Base-by-base conservation (phyloP, 2,888 invertebrate species). In the Heliconius aoede region DNA sequence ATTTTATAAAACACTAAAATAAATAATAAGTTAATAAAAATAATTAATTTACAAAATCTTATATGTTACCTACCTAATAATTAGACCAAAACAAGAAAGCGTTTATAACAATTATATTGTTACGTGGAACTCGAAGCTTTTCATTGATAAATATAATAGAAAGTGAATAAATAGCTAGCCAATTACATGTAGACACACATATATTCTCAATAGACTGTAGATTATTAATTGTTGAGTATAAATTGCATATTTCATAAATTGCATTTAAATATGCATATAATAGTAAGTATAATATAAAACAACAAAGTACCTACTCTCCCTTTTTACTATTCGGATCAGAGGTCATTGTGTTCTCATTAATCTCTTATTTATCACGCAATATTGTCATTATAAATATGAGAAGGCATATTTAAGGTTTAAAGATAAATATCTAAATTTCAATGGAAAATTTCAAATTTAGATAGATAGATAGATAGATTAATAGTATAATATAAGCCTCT, bases 11-110 rank as follows among this genome's bases (percentile, higher is more conserved):
- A n/a, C n/a, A n/a, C n/a, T n/a, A n/a, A n/a, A n/a, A n/a, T n/a
- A n/a, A n/a, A n/a, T n/a, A n/a, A n/a, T n/a, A n/a, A n/a, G n/a
- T n/a, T n/a, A n/a, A n/a, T n/a, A n/a, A n/a, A n/a, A n/a, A n/a
- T n/a, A n/a, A n/a, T n/a, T n/a, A 28, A 69, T n/a, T 69, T 30
- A 30, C 51, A 51, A 69, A 69, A 69, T 30, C 21, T 46, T 46
- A 68, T 60, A 46, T 40, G n/a, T 68, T 60, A 62, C 46, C 28
- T 51, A 51, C 46, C 36, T 68, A 69, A 40, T 30, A 76, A 79
- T 61, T 73, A 79, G 79, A 79, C 79, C 72, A 79, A 77, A 77
- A 79, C 77, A 62, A 77, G 79, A 79, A 75, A 79, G 79, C 51
- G 55, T 46, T 67, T 60, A 46, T 36, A 67, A 76, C 64, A 58